Evolutionary conservation across 2,888 invertebrate genomes (phyloP), one percentile per base, ranked within the genome.

Genomic region (Thelaira solivaga): DNA sequence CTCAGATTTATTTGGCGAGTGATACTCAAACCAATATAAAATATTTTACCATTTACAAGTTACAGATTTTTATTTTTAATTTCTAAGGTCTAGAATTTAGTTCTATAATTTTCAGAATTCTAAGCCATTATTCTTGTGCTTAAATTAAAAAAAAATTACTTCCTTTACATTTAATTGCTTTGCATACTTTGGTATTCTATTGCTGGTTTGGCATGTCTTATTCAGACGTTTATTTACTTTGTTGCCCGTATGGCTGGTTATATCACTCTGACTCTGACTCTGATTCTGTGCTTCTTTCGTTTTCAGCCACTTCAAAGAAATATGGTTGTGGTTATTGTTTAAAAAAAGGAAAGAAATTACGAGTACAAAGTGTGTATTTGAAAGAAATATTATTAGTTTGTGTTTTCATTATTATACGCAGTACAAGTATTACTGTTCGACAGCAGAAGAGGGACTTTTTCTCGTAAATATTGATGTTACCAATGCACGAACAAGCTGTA

Each of bases 341-440:
- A 34, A 18, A 18, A 29, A 20, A 20, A 16, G 5, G 16, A 43
- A 20, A 41, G 11, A 20, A n/a, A 26, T 39, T 24, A 18, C 18
- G 24, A 26, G 31, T n/a, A 43, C 22, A 36, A n/a, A 31, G 36
- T 47, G 36, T 57, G n/a, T 24, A 47, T 67, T 55, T 55, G 22
- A 24, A 57, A 64, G 36, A 57, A 47, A 51, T 26, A 51, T 57
- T 64, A 64, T 73, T 65, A 73, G 51, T 67, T 67, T 26, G 43
- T 13, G 7, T 61, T n/a, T n/a, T 36, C 36, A 64, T 49, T 64
- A 39, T 49, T 62, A n/a, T n/a, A n/a, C n/a, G n/a, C n/a, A n/a
- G n/a, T n/a, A n/a, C n/a, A n/a, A n/a, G n/a, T n/a, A 26, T 71
- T 72, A 31, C 67, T 72, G 47, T 55, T 39, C 51, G 43, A 51